Evolutionary conservation across 2,797 vertebrate species (phyloP).

Genomic region (Scolopax bukidnonensis): DNA sequence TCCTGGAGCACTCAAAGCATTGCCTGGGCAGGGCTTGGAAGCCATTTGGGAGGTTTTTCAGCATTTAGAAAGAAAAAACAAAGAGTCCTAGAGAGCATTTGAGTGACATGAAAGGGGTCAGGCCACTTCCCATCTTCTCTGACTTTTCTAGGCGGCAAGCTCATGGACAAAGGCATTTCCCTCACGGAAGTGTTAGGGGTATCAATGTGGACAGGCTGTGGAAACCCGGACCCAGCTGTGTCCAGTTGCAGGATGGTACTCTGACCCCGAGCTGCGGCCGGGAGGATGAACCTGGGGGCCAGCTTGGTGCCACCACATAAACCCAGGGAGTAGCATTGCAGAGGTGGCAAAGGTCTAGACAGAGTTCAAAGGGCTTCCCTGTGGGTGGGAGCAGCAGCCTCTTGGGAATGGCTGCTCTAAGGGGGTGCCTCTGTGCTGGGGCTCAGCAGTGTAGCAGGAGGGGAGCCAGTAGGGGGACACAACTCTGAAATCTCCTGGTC

Average conservation of each 20-base stretch:
- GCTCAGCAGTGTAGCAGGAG: neutral
- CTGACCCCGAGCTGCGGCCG: neutral
- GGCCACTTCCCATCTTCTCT: neutral
- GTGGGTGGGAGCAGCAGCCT: fast-evolving
- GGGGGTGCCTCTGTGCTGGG: neutral
- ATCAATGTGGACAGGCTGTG: neutral
- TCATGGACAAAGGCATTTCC: neutral
- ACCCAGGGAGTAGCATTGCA: neutral
- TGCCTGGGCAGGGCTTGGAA: neutral
- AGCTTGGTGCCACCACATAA: neutral
- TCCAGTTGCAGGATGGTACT: neutral
- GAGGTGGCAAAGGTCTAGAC: fast-evolving
- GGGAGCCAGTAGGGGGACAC: neutral
- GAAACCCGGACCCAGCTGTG: neutral
- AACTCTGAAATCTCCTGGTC: neutral
- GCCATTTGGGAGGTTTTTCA: neutral
- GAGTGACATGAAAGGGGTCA: neutral
- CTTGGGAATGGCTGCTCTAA: neutral
- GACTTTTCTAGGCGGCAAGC: neutral
- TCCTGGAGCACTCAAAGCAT: neutral
- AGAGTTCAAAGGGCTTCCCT: neutral
- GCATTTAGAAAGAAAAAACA: neutral
- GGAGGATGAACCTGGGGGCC: neutral
- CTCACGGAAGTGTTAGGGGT: neutral
- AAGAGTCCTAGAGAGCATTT: neutral